phyloP scores from a whole-genome alignment of 64 coral and sea anemone species.

The Montipora sp. region DNA sequence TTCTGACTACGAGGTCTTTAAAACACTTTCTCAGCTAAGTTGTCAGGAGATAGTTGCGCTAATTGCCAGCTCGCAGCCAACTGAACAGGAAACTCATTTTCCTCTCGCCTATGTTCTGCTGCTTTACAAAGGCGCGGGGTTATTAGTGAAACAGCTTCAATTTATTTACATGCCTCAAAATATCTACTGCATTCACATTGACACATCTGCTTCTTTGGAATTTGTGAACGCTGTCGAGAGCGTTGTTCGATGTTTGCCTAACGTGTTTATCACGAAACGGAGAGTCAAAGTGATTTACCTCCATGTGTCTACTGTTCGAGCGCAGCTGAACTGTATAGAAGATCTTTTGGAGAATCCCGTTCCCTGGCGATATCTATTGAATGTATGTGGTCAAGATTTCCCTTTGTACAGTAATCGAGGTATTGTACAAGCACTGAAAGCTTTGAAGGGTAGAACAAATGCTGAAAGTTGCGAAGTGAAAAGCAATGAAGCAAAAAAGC shows the following conservation, averaged over 20 bases:
- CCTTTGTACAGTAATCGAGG: constrained; percentile 40
- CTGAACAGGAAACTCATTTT: constrained; percentile 25
- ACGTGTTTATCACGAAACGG: constrained; percentile 42
- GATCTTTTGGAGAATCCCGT: constrained; percentile 24
- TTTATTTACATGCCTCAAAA: constrained; percentile 65
- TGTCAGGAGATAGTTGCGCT: not conserved
- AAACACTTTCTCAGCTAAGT: constrained; percentile 7
- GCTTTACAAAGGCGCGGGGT: constrained; percentile 44
- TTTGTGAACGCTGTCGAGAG: constrained; percentile 31
- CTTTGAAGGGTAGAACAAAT: constrained; percentile 34
- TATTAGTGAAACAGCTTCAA: constrained; percentile 48
- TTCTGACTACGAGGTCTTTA: not conserved
- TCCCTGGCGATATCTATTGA: constrained; percentile 35
- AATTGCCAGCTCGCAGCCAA: constrained; percentile 1
- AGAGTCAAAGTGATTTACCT: constrained; percentile 35
- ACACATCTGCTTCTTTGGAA: not conserved
- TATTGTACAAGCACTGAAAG: constrained; percentile 35
- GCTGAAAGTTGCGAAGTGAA: constrained; percentile 6
- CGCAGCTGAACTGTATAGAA: constrained; percentile 37
- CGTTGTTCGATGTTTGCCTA: constrained; percentile 39
- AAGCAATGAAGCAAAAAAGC: not conserved
- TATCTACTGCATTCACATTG: constrained; percentile 56
- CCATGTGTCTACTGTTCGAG: constrained; percentile 39
- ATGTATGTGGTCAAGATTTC: constrained; percentile 54
- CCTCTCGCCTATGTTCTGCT: constrained; percentile 30